Evolutionary conservation across 2,888 invertebrate genomes (phyloP).

Genomic region (Netelia fuscicornis): DNA sequence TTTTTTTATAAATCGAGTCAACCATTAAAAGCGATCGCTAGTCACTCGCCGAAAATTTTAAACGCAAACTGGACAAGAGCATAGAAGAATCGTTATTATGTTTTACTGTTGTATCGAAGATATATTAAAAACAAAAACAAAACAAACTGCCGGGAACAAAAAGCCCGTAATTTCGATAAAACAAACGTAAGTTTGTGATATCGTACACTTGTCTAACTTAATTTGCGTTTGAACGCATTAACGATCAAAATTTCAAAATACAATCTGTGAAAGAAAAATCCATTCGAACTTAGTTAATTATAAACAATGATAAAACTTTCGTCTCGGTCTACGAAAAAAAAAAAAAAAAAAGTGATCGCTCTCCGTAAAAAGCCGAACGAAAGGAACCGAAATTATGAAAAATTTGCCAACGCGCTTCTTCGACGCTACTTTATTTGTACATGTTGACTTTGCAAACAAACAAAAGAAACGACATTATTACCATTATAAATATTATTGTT

Average conservation of each 20-base stretch:
- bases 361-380: neutral
- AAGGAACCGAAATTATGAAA: neutral
- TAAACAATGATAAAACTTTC: too few species aligned
- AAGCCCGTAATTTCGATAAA: slow-evolving; percentile 40
- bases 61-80: neutral
- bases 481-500: neutral
- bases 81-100: neutral
- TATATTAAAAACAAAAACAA: neutral
- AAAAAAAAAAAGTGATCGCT: slow-evolving; percentile 6
- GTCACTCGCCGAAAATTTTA: neutral
- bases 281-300: neutral
- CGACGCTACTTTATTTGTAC: slow-evolving; percentile 47
- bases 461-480: neutral
- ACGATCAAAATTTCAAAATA: slow-evolving; percentile 5
- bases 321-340: neutral
- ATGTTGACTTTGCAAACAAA: slow-evolving; percentile 43
- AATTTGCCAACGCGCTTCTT: slow-evolving; percentile 50
- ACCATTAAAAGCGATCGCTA: neutral
- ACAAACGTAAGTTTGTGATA: slow-evolving; percentile 72
- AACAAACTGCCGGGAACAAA: slow-evolving; percentile 35
- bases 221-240: slow-evolving; percentile 62
- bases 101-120: slow-evolving; percentile 28
- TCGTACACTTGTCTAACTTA: slow-evolving; percentile 73
- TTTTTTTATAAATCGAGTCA: neutral
- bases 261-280: neutral